phyloP scores from a whole-genome alignment of 2,888 invertebrate species.

The Scaptomyza parva region DNA sequence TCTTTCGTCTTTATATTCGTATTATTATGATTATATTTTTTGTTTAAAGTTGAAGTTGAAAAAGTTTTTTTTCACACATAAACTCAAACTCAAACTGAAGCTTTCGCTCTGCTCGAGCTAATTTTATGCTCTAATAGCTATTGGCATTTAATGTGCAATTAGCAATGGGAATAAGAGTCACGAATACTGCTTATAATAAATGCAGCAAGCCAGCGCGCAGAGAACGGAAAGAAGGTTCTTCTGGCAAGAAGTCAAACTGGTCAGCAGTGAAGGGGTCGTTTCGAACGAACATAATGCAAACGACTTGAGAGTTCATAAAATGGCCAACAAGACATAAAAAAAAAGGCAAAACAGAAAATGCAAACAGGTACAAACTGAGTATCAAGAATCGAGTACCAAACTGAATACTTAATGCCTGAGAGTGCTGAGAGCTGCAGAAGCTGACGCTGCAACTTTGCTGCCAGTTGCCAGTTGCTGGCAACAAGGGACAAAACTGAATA shows the following conservation, averaged over 20 bases:
- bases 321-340: conserved; percentile 39
- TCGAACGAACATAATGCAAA: conserved; percentile 50
- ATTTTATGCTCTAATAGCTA: conserved; percentile 52
- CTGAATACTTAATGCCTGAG: conserved; percentile 12
- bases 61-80: conserved; percentile 14
- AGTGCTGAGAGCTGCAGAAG: conserved; percentile 16
- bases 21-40: background rate
- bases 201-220: conserved; percentile 23
- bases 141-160: conserved; percentile 54
- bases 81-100: conserved; percentile 27
- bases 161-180: conserved; percentile 45
- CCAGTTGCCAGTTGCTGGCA: conserved; percentile 13
- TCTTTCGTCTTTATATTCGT: background rate
- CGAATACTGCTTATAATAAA: conserved; percentile 42
- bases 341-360: conserved; percentile 43
- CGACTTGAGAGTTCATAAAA: conserved; percentile 48
- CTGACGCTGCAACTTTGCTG: conserved; percentile 46
- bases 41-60: background rate
- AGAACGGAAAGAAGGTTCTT: background rate
- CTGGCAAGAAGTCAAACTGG: conserved; percentile 35
- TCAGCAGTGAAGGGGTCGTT: conserved; percentile 35
- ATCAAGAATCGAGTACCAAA: conserved; percentile 26
- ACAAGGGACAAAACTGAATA: conserved; percentile 51
- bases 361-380: conserved; percentile 53
- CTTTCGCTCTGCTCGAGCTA: conserved; percentile 22